Evolutionary conservation across 1,140 invertebrate genomes (phyloP), one percentile per base, ranked within the genome.

Genomic region (Leptopilina clavipes): DNA sequence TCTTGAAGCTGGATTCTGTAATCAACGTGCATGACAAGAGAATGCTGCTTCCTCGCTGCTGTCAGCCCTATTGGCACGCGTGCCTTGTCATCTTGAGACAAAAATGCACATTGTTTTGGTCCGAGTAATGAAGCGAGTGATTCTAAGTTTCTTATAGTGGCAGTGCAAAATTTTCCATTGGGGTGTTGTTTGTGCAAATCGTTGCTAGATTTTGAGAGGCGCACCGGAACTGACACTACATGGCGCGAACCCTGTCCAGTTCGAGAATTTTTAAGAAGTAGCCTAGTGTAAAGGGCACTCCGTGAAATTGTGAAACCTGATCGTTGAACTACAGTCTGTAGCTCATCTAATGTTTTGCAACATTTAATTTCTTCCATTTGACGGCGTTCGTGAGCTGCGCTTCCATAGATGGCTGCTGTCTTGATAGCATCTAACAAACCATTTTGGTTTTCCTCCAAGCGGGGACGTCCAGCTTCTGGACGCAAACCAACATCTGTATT

Each of bases 1-100:
- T 88, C 86, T 18, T 87, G 87, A 17, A 88, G 71, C 37, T 10
- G 19, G 9, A 90, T 80, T 79, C 83, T 80, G 72, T 91, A 89
- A 43, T 91, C 84, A 59, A 90, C 52, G 81, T 89, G 83, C 87
- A 90, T 90, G 44, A 90, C 71, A 71, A 85, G 59, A 44, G 82
- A 81, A 14, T 74, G 56, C 73, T 86, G 82, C 59, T 74, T 76
- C 72, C 83, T 84, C 12, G 76, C 78, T 17, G 76, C 80, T 70
- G 79, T 75, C 5, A 76, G 48, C 43, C 76, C 79, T 31, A 81
- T 77, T 70, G 79, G 82, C 52, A 86, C 78, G 70, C 81, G 77
- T 19, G 79, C 79, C 73, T 86, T 86, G 74, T 85, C 81, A 73
- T 85, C 79, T 79, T 82, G 79, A 22, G 71, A 79, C 52, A 84